phyloP scores from a whole-genome alignment of 2,113 vertebrate genomes.

The Melanocharis versteri region DNA sequence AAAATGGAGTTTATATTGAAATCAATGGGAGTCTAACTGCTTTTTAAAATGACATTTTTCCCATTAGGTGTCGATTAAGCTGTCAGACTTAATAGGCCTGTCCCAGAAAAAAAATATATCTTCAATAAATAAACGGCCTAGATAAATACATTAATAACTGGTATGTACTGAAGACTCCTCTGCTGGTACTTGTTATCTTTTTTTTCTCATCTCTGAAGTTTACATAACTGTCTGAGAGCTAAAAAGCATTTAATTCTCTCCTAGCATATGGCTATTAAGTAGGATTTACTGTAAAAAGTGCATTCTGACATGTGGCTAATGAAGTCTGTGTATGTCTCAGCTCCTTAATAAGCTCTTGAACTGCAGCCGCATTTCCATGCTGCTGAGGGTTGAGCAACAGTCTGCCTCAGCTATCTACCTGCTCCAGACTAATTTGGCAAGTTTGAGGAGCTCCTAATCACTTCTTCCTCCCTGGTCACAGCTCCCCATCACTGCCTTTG shows the following conservation, averaged over 20 bases:
- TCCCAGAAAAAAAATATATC: constrained; percentile 34
- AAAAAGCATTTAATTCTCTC: constrained; percentile 53
- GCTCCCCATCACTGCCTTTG: not conserved
- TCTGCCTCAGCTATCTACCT: not conserved
- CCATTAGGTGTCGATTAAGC: constrained; percentile 61
- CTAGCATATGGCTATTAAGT: constrained; percentile 24
- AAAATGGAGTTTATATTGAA: constrained; percentile 50
- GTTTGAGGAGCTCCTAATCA: not conserved
- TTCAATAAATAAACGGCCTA: constrained; percentile 45
- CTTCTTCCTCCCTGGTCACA: not conserved
- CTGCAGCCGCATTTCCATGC: not conserved
- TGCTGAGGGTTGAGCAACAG: not conserved
- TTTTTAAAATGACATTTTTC: constrained; percentile 17
- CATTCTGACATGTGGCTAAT: constrained; percentile 53
- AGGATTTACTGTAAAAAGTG: constrained; percentile 50
- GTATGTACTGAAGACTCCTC: not conserved
- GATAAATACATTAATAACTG: constrained; percentile 49
- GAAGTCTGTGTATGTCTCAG: not conserved
- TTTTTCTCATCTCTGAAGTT: constrained; percentile 34
- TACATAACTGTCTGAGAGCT: constrained; percentile 53
- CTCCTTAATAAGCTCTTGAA: not conserved
- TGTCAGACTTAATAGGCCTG: constrained; percentile 60
- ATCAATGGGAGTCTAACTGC: constrained; percentile 58
- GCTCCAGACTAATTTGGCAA: not conserved
- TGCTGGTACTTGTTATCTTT: not conserved